phyloP scores from a whole-genome alignment of 2,888 invertebrate species.

The Chloroclysta siterata region DNA sequence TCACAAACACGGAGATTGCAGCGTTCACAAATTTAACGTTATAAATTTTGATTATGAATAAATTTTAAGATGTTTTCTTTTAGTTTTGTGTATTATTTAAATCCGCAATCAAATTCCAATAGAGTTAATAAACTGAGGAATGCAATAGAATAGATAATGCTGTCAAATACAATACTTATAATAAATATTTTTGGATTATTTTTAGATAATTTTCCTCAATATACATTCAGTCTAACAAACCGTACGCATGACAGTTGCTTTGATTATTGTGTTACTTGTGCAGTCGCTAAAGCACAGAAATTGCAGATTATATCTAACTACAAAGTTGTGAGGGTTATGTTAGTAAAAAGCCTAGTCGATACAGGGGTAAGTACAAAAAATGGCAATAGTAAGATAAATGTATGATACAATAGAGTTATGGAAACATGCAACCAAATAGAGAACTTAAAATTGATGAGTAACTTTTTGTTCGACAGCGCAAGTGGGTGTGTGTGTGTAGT shows the following conservation, averaged over 20 bases:
- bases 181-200: slow-evolving; percentile 62
- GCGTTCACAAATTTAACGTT: slow-evolving; percentile 46
- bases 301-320: slow-evolving; percentile 64
- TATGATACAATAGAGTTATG: slow-evolving; percentile 42
- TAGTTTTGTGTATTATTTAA: slow-evolving; percentile 60
- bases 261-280: slow-evolving; percentile 70
- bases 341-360: slow-evolving; percentile 63
- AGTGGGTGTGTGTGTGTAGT: slow-evolving; percentile 42
- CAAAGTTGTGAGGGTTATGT: slow-evolving; percentile 55
- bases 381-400: slow-evolving; percentile 44
- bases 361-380: slow-evolving; percentile 48
- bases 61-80: slow-evolving; percentile 84
- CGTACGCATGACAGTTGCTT: slow-evolving; percentile 84
- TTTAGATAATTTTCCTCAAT: slow-evolving; percentile 55
- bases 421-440: slow-evolving; percentile 41
- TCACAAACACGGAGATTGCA: slow-evolving; percentile 63
- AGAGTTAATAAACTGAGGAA: slow-evolving; percentile 77
- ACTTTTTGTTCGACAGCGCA: slow-evolving; percentile 13
- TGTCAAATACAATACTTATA: slow-evolving; percentile 55
- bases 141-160: slow-evolving; percentile 69
- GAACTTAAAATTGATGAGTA: slow-evolving; percentile 39
- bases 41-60: slow-evolving; percentile 45
- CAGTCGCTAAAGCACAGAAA: slow-evolving; percentile 74
- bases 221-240: slow-evolving; percentile 65
- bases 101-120: slow-evolving; percentile 59